These are phyloP conservation scores for Semicossyphus pulcher DNA, from an alignment of 2,113 vertebrate species.

Conservation along the genomic window DNA sequence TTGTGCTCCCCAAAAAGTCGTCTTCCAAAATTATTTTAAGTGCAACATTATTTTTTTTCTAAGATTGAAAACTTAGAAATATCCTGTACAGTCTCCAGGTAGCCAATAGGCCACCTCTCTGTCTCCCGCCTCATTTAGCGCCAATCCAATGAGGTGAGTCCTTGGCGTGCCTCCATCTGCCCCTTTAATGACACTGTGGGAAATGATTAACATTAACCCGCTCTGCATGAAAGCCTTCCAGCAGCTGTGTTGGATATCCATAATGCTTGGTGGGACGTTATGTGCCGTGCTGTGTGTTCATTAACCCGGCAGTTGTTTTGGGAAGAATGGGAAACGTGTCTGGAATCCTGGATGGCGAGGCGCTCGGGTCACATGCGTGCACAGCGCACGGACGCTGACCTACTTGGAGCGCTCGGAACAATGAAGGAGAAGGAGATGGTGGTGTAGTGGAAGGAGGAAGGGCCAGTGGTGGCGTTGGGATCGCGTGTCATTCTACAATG, in stretches of 20 bases:
- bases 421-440: constrained; percentile 18
- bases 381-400: constrained; percentile 30
- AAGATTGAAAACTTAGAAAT: too few species aligned
- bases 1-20: too few species aligned
- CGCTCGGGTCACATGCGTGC: constrained; percentile 27
- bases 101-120: constrained; percentile 26
- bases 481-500: constrained; percentile 26
- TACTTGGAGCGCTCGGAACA: constrained; percentile 52
- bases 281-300: constrained; percentile 55
- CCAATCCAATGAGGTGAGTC: constrained; percentile 32
- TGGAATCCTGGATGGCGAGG: constrained; percentile 54
- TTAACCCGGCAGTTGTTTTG: constrained; percentile 69
- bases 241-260: constrained; percentile 59
- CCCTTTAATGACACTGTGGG: constrained; percentile 45
- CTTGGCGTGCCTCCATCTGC: constrained; percentile 17
- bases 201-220: constrained; percentile 65
- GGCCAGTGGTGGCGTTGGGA: background rate
- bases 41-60: too few species aligned
- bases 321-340: constrained; percentile 60
- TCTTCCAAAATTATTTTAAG: too few species aligned
- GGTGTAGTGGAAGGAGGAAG: background rate
- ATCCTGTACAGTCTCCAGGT: too few species aligned
- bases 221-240: constrained; percentile 46
- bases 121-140: constrained; percentile 34
- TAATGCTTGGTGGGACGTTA: constrained; percentile 38